These are phyloP conservation scores for Drosophila persimilis DNA, from an alignment of 1,140 invertebrate species.

Conservation along the genomic window DNA sequence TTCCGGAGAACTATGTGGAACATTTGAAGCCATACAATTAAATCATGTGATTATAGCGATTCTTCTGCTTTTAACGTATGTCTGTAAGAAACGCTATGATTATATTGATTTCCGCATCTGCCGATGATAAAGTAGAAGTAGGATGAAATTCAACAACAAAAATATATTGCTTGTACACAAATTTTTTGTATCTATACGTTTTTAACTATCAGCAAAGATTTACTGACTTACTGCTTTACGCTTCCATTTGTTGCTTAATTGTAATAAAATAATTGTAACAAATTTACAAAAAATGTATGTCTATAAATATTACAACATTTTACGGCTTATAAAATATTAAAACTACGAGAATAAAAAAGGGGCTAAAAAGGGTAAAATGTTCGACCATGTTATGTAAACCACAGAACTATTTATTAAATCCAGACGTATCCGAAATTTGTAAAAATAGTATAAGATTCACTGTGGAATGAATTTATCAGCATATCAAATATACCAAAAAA, in stretches of 20 bases:
- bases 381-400: too few relatives aligned
- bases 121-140: background rate
- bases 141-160: conserved; percentile 6
- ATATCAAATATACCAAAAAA: conserved; percentile 3
- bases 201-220: conserved; percentile 52
- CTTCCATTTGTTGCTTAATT: conserved; percentile 78
- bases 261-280: conserved; percentile 68
- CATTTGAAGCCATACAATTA: conserved; percentile 81
- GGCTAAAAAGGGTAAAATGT: too few relatives aligned
- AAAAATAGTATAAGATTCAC: too few relatives aligned
- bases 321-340: conserved; percentile 16
- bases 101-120: conserved; percentile 1
- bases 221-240: conserved; percentile 71
- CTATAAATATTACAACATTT: conserved; percentile 19
- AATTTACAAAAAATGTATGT: conserved; percentile 49
- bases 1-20: conserved; percentile 99
- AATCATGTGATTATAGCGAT: conserved; percentile 3
- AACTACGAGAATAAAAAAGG: too few relatives aligned
- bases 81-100: background rate
- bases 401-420: conserved; percentile 3
- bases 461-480: too few relatives aligned
- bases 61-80: conserved; percentile 8
- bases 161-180: conserved; percentile 20
- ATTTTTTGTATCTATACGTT: conserved; percentile 29
- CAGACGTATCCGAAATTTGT: conserved; percentile 3